phyloP scores from a whole-genome alignment of 2,113 vertebrate species.

The Paramisgurnus dabryanus region DNA sequence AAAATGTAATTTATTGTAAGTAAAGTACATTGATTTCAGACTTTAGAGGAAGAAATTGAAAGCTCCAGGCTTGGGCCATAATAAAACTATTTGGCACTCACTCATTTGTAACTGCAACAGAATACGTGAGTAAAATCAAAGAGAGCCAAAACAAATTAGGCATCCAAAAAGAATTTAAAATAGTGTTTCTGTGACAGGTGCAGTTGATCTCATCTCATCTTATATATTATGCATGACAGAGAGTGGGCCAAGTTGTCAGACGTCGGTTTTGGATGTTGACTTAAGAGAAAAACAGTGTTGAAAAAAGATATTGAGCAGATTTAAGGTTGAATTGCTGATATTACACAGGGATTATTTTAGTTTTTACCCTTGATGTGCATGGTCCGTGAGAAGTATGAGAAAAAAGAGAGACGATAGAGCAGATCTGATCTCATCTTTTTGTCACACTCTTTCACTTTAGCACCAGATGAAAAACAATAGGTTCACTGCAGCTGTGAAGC shows the following conservation, averaged over 20 bases:
- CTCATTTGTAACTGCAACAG: no score
- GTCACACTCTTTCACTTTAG: constrained; percentile 39
- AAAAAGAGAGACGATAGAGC: background rate
- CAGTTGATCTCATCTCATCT: no score
- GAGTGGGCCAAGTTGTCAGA: no score
- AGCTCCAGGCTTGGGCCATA: no score
- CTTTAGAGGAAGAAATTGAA: background rate
- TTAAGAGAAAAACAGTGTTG: background rate
- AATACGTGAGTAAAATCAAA: no score
- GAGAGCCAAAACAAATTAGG: no score
- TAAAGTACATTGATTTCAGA: background rate
- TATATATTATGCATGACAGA: no score
- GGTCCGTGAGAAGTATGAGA: background rate
- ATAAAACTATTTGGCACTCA: no score
- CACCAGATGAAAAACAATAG: constrained; percentile 31
- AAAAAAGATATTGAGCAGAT: background rate
- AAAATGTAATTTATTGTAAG: no score
- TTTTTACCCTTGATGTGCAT: background rate
- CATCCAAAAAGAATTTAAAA: no score
- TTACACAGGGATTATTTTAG: background rate
- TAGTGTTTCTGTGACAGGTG: no score
- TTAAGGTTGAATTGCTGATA: background rate
- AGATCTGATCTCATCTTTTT: constrained; percentile 25
- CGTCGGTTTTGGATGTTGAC: no score
- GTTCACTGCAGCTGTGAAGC: constrained; percentile 49